Evolutionary conservation across 2,797 vertebrate species (phyloP).

Genomic region (Danio albolineatus): DNA sequence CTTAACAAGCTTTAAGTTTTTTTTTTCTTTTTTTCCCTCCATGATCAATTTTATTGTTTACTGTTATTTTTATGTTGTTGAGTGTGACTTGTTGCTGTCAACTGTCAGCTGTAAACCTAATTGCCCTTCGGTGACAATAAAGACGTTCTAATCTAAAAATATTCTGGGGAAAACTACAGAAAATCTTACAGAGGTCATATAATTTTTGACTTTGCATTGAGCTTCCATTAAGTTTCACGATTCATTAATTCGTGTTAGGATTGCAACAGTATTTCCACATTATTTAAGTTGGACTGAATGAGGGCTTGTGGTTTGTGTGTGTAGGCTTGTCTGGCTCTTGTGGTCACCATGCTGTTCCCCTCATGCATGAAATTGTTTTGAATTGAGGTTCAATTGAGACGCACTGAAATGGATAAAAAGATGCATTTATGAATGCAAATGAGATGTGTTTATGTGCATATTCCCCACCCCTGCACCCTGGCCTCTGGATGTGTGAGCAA

Average conservation of each 20-base stretch:
- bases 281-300: not conserved
- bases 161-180: too few relatives aligned
- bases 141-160: too few relatives aligned
- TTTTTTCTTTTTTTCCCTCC: too few relatives aligned
- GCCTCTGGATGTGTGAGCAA: not conserved
- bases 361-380: conserved; percentile 47
- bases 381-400: conserved; percentile 23
- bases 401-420: conserved; percentile 38
- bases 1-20: too few relatives aligned
- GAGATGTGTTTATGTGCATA: conserved; percentile 10
- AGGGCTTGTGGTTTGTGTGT: conserved; percentile 6
- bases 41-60: too few relatives aligned
- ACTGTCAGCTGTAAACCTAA: too few relatives aligned
- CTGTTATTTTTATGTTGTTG: too few relatives aligned
- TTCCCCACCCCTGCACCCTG: conserved; percentile 13
- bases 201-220: not conserved
- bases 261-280: not conserved
- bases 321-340: not conserved
- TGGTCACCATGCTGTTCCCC: conserved; percentile 7
- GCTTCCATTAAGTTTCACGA: not conserved
- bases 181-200: not conserved
- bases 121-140: too few relatives aligned
- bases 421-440: conserved; percentile 41
- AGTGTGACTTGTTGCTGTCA: too few relatives aligned
- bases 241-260: not conserved